Evolutionary conservation across 2,888 invertebrate species (phyloP).

Genomic region (Ceratothoa steindachneri): DNA sequence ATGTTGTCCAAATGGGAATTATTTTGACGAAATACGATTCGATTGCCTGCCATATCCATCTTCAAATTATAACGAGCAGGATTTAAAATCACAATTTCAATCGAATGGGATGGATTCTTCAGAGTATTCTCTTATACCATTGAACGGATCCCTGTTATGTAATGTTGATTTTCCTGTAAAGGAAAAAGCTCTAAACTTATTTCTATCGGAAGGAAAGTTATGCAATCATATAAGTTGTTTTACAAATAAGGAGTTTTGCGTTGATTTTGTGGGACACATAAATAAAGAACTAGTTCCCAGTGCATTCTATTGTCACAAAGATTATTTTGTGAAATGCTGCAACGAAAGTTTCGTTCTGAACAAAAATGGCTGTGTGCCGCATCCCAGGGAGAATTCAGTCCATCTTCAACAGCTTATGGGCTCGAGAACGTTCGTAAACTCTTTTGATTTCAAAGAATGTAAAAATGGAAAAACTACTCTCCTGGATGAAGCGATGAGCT

Average conservation of each 20-base stretch:
- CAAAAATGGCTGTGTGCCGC: neutral
- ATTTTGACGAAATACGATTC: neutral
- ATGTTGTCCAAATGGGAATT: neutral
- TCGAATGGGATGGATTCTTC: no score
- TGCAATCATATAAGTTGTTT: neutral
- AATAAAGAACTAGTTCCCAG: neutral
- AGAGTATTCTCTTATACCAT: neutral
- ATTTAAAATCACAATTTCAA: neutral
- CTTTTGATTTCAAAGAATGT: neutral
- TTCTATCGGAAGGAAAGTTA: neutral
- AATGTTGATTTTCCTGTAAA: neutral
- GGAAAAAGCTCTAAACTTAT: neutral
- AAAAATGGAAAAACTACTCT: neutral
- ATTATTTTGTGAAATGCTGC: constrained; percentile 7
- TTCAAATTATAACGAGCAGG: neutral
- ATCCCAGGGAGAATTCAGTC: neutral
- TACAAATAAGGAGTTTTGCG: neutral
- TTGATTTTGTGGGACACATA: neutral
- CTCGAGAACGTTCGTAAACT: neutral
- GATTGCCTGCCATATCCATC: neutral
- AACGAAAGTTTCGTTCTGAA: neutral
- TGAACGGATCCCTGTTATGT: neutral
- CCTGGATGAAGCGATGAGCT: neutral
- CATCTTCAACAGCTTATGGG: neutral
- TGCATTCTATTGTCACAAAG: constrained; percentile 9